These are phyloP conservation scores for Drosophila macrospina DNA, from an alignment of 2,888 invertebrate genomes.

Conservation along the genomic window DNA sequence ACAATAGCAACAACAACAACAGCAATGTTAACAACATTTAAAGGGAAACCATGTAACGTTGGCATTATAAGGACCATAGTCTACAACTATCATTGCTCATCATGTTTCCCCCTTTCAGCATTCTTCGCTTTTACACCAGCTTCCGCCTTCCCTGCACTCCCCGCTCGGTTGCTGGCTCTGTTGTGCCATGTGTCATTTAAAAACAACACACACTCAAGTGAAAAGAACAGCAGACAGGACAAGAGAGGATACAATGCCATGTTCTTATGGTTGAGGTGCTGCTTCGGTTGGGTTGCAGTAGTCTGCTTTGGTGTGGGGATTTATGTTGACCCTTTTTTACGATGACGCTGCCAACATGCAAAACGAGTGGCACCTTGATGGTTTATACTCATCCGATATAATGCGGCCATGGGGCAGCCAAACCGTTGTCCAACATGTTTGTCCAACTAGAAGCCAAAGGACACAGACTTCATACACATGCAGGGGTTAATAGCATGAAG, in stretches of 20 bases:
- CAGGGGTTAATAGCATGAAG: neutral
- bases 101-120: slow-evolving; percentile 40
- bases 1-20: slow-evolving; percentile 9
- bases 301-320: slow-evolving; percentile 16
- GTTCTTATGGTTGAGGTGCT: slow-evolving; percentile 15
- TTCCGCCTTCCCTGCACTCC: neutral
- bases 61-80: slow-evolving; percentile 53
- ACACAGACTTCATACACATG: neutral
- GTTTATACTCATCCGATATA: slow-evolving; percentile 13
- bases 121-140: neutral
- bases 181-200: slow-evolving; percentile 61
- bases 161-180: neutral
- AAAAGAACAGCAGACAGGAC: slow-evolving; percentile 40
- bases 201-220: slow-evolving; percentile 44
- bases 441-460: slow-evolving; percentile 30
- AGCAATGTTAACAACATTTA: slow-evolving; percentile 10
- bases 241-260: slow-evolving; percentile 33
- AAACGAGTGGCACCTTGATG: slow-evolving; percentile 58
- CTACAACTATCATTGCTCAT: slow-evolving; percentile 63
- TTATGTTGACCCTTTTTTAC: slow-evolving; percentile 42
- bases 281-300: neutral
- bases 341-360: slow-evolving; percentile 64
- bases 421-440: slow-evolving; percentile 28
- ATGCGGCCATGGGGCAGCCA: slow-evolving; percentile 33
- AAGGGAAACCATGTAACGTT: slow-evolving; percentile 26